Percentiles rank a stretch among this genome's conserved stretches.
phyloP scores from a whole-genome alignment of 2,888 invertebrate genomes.

The Stomorhina lunata region DNA sequence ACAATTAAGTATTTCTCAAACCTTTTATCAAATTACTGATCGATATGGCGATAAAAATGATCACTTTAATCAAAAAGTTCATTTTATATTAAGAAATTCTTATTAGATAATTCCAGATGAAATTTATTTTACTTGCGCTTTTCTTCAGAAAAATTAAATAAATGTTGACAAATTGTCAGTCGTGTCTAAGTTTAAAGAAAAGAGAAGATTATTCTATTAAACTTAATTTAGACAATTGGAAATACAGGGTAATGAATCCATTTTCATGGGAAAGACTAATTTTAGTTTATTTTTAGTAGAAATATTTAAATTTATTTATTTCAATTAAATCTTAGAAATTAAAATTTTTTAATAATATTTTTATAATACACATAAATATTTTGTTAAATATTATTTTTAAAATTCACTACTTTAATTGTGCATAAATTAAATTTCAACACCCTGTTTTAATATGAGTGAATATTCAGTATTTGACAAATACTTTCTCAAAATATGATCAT shows the following conservation, averaged over 20 bases:
- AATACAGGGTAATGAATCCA: constrained; percentile 33
- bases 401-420: no score
- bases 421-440: not conserved
- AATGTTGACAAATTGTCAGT: constrained; percentile 46
- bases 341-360: no score
- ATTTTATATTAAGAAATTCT: not conserved
- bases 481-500: not conserved
- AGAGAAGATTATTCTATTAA: constrained; percentile 57
- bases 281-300: no score
- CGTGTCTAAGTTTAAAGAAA: constrained; percentile 8
- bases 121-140: constrained; percentile 20
- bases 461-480: not conserved
- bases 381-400: no score
- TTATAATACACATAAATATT: no score
- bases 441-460: constrained; percentile 2
- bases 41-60: not conserved
- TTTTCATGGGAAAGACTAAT: no score
- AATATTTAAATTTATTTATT: no score
- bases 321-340: no score
- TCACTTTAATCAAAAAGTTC: not conserved
- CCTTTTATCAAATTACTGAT: constrained; percentile 4
- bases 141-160: constrained; percentile 1
- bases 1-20: not conserved
- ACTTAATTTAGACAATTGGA: constrained; percentile 46
- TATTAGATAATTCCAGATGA: not conserved